These are phyloP conservation scores for Drosophila arizonae DNA, from an alignment of 1,140 invertebrate species.

Conservation along the genomic window DNA sequence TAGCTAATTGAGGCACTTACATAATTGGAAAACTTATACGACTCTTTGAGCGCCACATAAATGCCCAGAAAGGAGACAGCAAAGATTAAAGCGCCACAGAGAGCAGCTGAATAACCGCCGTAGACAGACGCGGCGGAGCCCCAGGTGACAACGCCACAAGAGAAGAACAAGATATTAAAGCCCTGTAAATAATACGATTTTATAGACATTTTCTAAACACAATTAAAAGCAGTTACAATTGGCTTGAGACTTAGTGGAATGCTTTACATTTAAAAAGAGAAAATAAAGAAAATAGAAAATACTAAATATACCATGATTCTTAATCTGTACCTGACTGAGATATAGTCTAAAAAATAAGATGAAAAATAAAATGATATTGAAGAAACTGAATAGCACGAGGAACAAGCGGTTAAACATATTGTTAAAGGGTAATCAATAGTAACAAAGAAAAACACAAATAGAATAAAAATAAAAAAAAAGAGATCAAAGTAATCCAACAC, in stretches of 20 bases:
- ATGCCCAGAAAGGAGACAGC: slow-evolving; percentile 58
- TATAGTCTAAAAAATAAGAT: background rate
- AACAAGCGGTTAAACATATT: too few relatives aligned
- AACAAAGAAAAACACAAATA: too few relatives aligned
- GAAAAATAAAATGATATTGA: background rate
- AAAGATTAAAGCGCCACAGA: slow-evolving; percentile 49
- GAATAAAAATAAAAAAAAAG: too few relatives aligned
- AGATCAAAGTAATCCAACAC: too few relatives aligned
- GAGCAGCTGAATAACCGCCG: slow-evolving; percentile 59
- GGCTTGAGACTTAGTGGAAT: background rate
- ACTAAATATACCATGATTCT: background rate
- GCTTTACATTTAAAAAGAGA: background rate
- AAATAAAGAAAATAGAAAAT: background rate
- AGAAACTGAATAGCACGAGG: too few relatives aligned
- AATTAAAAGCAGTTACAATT: background rate
- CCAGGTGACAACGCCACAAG: slow-evolving; percentile 71
- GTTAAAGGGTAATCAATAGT: too few relatives aligned
- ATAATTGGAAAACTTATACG: slow-evolving; percentile 67
- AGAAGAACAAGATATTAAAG: slow-evolving; percentile 70
- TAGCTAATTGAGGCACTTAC: slow-evolving; percentile 35
- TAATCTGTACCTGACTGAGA: too few relatives aligned
- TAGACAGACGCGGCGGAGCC: slow-evolving; percentile 56
- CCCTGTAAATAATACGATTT: slow-evolving; percentile 27
- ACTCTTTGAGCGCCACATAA: slow-evolving; percentile 64
- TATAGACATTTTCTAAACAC: background rate